Percentiles rank a stretch among this genome's conserved stretches.
Conservation (phyloP, 2,113 vertebrate genomes). For the Phylloscopus trochiloides region DNA sequence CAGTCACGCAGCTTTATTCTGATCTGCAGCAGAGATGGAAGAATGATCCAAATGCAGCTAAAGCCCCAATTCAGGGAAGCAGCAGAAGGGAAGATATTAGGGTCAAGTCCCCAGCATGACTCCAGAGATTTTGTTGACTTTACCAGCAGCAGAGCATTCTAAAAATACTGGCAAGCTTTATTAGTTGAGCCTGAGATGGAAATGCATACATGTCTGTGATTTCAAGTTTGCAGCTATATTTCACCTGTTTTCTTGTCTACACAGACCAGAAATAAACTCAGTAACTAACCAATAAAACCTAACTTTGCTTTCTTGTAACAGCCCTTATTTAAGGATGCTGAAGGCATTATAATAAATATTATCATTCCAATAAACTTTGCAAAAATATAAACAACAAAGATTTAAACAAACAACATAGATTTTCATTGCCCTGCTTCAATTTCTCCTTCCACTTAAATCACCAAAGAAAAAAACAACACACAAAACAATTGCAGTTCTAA, state of each 20-base stretch:
- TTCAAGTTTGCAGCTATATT: background rate
- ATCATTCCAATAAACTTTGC: background rate
- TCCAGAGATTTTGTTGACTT: background rate
- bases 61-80: background rate
- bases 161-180: background rate
- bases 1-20: background rate
- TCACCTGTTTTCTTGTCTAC: background rate
- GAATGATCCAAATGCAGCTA: background rate
- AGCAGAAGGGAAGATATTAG: background rate
- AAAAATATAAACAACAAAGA: background rate
- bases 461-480: background rate
- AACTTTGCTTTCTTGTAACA: background rate
- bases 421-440: background rate
- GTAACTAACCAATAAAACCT: background rate
- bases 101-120: background rate
- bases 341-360: background rate
- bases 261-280: background rate
- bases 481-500: background rate
- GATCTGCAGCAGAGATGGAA: background rate
- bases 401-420: background rate
- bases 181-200: background rate
- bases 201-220: background rate
- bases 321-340: background rate
- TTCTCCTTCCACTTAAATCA: background rate
- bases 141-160: background rate